phyloP scores from a whole-genome alignment of 2,888 invertebrate genomes.

The Leuctra nigra region DNA sequence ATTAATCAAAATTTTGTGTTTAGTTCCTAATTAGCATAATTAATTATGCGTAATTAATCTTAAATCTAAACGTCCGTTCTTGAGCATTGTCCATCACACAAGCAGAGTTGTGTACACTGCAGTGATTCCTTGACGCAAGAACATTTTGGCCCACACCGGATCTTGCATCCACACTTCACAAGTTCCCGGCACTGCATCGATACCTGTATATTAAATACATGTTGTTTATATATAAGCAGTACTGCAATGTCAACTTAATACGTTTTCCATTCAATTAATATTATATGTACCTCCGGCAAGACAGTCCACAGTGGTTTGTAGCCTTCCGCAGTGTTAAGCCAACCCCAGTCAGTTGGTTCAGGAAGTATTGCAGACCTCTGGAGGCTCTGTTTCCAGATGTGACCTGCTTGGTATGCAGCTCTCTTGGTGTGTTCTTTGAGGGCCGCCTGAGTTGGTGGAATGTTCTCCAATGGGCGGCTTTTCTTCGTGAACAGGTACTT shows the following conservation, averaged over 20 bases:
- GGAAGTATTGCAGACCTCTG: not conserved
- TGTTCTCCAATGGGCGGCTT: not conserved
- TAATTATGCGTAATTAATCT: too few relatives aligned
- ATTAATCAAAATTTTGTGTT: too few relatives aligned
- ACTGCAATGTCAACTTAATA: not conserved
- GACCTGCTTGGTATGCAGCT: not conserved
- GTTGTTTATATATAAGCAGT: too few relatives aligned
- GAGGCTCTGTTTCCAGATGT: not conserved
- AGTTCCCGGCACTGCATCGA: not conserved
- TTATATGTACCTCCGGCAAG: not conserved
- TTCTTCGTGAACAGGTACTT: not conserved
- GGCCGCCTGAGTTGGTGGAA: not conserved
- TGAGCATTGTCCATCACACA: conserved; percentile 1
- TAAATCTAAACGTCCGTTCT: not conserved
- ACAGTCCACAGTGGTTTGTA: not conserved
- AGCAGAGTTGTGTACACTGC: not conserved
- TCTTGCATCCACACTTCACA: not conserved
- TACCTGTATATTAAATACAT: not conserved
- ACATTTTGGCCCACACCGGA: not conserved
- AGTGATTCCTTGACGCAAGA: not conserved
- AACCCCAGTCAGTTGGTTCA: not conserved
- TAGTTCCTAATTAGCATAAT: too few relatives aligned
- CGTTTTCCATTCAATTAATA: not conserved
- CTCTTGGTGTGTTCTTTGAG: not conserved
- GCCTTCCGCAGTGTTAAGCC: not conserved